Conservation (phyloP, 2,888 invertebrate genomes). For the Archaeoteleia sp. region DNA sequence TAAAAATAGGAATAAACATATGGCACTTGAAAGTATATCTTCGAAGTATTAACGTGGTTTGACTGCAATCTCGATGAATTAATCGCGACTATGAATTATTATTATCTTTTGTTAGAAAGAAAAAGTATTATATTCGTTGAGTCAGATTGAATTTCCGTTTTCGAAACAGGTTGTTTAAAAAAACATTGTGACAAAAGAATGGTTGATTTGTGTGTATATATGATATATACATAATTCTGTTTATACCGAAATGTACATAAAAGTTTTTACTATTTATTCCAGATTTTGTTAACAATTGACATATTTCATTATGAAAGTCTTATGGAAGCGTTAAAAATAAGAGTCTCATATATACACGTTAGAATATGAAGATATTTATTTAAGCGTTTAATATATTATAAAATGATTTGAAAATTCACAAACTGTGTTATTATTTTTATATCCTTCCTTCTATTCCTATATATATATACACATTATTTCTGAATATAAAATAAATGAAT, state of each 20-base stretch:
- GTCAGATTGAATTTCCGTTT: too few species aligned
- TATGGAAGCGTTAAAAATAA: constrained; percentile 65
- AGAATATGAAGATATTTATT: constrained; percentile 70
- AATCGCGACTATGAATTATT: constrained; percentile 19
- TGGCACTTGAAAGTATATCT: constrained; percentile 34
- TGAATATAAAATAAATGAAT: too few species aligned
- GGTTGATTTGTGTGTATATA: constrained; percentile 2
- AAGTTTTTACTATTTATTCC: constrained; percentile 44
- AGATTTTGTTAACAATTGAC: constrained; percentile 38
- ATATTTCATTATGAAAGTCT: constrained; percentile 51
- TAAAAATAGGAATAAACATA: constrained; percentile 24
- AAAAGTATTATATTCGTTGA: too few species aligned
- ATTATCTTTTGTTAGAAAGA: not conserved
- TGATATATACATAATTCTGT: constrained; percentile 7
- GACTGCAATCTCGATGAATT: constrained; percentile 62
- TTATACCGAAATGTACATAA: constrained; percentile 35
- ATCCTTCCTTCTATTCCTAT: too few species aligned
- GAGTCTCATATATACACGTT: constrained; percentile 68
- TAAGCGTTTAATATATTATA: constrained; percentile 67
- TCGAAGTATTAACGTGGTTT: constrained; percentile 61
- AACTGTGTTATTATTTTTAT: constrained; percentile 1
- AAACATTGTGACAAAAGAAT: too few species aligned
- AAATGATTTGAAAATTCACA: constrained; percentile 60
- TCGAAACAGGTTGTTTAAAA: not conserved
- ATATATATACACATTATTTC: too few species aligned